Evolutionary conservation across 2,888 invertebrate genomes (phyloP).

Genomic region (Mamestra brassicae): DNA sequence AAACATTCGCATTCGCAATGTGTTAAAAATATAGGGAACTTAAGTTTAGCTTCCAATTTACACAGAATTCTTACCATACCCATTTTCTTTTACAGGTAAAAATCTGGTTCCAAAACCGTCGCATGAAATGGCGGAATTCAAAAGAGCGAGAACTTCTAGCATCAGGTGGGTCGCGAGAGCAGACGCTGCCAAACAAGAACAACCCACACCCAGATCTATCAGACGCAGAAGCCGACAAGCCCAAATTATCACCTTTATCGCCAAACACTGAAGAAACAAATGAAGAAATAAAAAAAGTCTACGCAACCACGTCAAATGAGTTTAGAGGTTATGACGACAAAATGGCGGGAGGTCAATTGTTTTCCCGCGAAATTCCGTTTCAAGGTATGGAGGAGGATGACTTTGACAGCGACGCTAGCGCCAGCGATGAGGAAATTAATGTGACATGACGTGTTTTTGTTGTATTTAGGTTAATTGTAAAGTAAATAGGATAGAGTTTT

Average conservation of each 20-base stretch:
- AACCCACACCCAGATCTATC: conserved; percentile 98
- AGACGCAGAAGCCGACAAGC: conserved; percentile 96
- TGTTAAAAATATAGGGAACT: too few species aligned
- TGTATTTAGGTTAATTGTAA: conserved; percentile 57
- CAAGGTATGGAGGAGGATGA: conserved; percentile 85
- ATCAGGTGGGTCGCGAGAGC: conserved; percentile 97
- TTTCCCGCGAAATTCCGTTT: conserved; percentile 78
- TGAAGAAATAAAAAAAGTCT: conserved; percentile 81
- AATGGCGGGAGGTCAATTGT: conserved; percentile 76
- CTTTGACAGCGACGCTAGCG: conserved; percentile 91
- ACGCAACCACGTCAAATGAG: conserved; percentile 77
- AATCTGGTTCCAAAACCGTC: conserved; percentile 98
- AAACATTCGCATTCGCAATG: too few species aligned
- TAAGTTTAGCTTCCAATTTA: neutral
- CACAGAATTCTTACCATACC: neutral
- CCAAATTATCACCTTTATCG: conserved; percentile 92
- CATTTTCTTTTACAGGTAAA: conserved; percentile 87
- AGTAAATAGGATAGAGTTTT: conserved; percentile 47
- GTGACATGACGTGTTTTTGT: conserved; percentile 94
- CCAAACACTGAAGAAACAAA: conserved; percentile 82
- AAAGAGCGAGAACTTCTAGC: conserved; percentile 98
- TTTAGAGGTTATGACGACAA: conserved; percentile 82
- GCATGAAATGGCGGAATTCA: conserved; percentile 99
- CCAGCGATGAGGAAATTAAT: conserved; percentile 96
- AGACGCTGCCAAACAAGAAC: conserved; percentile 98